Base-by-base conservation (phyloP, 2,113 vertebrate species). In the Odontesthes bonariensis region DNA sequence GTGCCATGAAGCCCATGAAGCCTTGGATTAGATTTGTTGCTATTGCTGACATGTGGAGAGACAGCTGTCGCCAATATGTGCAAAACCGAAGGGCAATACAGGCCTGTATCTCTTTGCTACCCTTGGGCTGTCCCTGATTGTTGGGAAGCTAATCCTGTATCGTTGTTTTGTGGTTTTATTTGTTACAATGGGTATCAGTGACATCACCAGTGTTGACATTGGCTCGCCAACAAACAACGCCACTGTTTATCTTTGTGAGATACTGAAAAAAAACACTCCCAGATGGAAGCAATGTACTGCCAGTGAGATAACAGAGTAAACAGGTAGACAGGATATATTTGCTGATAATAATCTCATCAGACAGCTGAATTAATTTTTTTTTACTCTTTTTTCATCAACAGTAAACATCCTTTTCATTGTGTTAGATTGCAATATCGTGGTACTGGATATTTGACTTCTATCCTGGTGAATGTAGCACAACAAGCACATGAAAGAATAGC, bases 331-430 rank as follows among this genome's bases (percentile, higher is more conserved):
- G 75, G 79, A 74, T 86, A 85, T 91, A 88, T 92, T 91, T 86
- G 83, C 91, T 77, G 85, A 90, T 91, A 89, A 89, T 86, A 90
- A 89, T 91, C 88, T 88, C 80, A 82, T 91, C 86, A 90, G 86
- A 91, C 84, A 84, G 77, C 84, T 68, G 87, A 88, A 79, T 52
- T 33, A 58, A 77, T 49, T 55, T 31, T 75, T 51, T 64, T 27
- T 27, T 3, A 27, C 35, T 38, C 5, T 38, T 38, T n/a, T 47
- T 67, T 75, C 60, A 55, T 72, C 55, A 63, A 38, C 54, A 75
- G 73, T 44, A 86, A 75, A 81, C 75, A 88, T 44, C 58, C 54
- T 54, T 47, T 59, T 53, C 55, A 47, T 49, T 49, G 32, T 54
- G 52, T 38, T 67, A 19, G 31, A 69, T 20, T 70, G 16, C 75